Evolutionary conservation across 2,113 vertebrate genomes (phyloP), one percentile per base, ranked within the genome.

Genomic region (Lophochroa leadbeateri): DNA sequence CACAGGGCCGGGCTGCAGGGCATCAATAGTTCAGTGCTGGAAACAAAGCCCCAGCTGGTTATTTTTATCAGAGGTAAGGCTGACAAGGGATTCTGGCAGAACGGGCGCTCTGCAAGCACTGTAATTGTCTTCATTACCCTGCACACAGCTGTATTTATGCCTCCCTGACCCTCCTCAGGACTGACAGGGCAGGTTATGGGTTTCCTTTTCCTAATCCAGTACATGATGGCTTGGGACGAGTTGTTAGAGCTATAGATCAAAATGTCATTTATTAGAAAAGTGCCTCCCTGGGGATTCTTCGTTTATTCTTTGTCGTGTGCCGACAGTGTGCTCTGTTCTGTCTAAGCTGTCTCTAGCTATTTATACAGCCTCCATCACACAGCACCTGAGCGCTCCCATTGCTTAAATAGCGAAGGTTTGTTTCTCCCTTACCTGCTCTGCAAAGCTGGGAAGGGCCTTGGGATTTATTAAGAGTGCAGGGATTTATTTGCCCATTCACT

Each of bases 221-320:
- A 41, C 35, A 27, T 39, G 94, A 65, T 41, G 77, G 47, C 61
- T 89, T 60, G 61, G 86, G 81, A 96, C 1, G 2, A 92, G 81
- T 31, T 84, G 89, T 82, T 82, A 82, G 84, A 96, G 61, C 87
- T 61, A 6, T 39, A 76, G 91, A 96, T 94, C 94, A 87, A 82
- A 94, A 39, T 49, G 86, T 79, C 91, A 44, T 90, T 94, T 91
- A 79, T 80, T 67, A 80, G 91, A 29, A 49, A 85, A 89, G 78
- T n/a, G 81, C 78, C 57, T 95, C 93, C 61, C 82, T 0, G 0
- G 91, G 84, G 91, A 80, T 82, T 31, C 61, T 61, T 31, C 2
- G 4, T 52, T 91, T 75, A 29, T 84, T 81, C 52, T 77, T 91
- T 95, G 93, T 19, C 6, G 6, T 20, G 89, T 27, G 67, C 89